Base-by-base conservation (phyloP, 2,888 invertebrate species). In the Cheiracanthium punctorium region DNA sequence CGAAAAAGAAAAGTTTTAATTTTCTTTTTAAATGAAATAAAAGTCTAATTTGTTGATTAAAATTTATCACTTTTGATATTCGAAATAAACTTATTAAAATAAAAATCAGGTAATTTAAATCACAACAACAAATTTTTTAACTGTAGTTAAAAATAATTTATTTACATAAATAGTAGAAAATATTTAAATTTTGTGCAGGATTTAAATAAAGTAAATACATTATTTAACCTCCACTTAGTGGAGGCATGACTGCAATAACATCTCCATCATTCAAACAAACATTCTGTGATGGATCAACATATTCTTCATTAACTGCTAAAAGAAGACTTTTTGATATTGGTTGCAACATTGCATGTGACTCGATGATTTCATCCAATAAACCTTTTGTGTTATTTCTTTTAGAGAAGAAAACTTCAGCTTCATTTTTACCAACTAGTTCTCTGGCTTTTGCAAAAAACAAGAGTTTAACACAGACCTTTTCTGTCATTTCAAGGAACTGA, bases 391-490 rank as follows among this genome's bases (percentile, higher is more conserved):
- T 75, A 12, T 32, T 92, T 88, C 92, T 92, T 12, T 91, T 90
- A 8, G 94, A 93, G 48, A 95, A 90, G 24, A 91, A 90, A 58
- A 95, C 91, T 17, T 91, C 91, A 7, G 93, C 92, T 90, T 94
- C 94, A 70, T 92, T 92, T 48, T 93, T 92, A 67, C 96, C 96
- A 29, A 94, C 94, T 79, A 97, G 92, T 92, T 98, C 98, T 91
- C 96, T 95, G 52, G 97, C 95, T 93, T 95, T 95, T 0, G 97
- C 98, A 92, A 98, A 98, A 92, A 98, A 97, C 90, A 97, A 92
- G 84, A 98, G 90, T 91, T 94, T 95, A 69, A 96, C 93, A 10
- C 32, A 52, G 2, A 77, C 73, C 48, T 28, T 37, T 24, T 52
- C 74, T 58, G 58, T 48, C 86, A 80, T 86, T 64, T 29, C 29